Evolutionary conservation across 2,797 vertebrate genomes (phyloP).

Genomic region (Poeciliopsis paucimaculata): DNA sequence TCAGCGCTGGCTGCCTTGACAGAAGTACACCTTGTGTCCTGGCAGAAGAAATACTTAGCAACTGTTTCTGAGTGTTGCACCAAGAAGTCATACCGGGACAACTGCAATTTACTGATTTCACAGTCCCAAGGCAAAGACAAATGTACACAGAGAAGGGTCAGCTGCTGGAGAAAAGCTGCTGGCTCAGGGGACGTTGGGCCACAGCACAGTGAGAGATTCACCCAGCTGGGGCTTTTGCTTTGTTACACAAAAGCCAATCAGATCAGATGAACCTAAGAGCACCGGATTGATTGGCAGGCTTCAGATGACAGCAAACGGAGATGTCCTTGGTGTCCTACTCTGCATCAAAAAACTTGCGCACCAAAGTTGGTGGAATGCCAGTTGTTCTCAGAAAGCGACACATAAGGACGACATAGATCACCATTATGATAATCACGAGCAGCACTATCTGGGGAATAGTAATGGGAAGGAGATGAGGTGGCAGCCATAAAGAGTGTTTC

Average conservation of each 20-base stretch:
- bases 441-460: slow-evolving; percentile 73
- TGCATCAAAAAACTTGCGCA: slow-evolving; percentile 63
- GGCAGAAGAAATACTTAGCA: slow-evolving; percentile 42
- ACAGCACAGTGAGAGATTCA: slow-evolving; percentile 33
- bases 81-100: slow-evolving; percentile 32
- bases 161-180: slow-evolving; percentile 56
- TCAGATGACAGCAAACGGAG: slow-evolving; percentile 60
- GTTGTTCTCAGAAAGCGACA: slow-evolving; percentile 70
- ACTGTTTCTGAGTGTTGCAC: slow-evolving; percentile 17
- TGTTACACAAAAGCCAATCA: slow-evolving; percentile 44
- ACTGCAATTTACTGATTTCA: slow-evolving; percentile 57
- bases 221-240: slow-evolving; percentile 2
- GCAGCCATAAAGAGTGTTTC: slow-evolving; percentile 72
- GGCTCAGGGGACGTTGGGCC: slow-evolving; percentile 66
- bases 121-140: slow-evolving; percentile 58
- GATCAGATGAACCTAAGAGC: slow-evolving; percentile 39
- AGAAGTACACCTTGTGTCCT: slow-evolving; percentile 31
- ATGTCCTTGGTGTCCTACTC: slow-evolving; percentile 68
- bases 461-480: slow-evolving; percentile 79
- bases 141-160: slow-evolving; percentile 52
- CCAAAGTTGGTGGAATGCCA: slow-evolving; percentile 73
- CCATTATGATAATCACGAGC: slow-evolving; percentile 77
- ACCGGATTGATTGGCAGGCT: slow-evolving; percentile 70
- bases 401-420: slow-evolving; percentile 78
- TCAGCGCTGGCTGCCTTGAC: slow-evolving; percentile 46